Base-by-base conservation (phyloP, 2,113 vertebrate genomes). In the Dissostichus mawsoni region DNA sequence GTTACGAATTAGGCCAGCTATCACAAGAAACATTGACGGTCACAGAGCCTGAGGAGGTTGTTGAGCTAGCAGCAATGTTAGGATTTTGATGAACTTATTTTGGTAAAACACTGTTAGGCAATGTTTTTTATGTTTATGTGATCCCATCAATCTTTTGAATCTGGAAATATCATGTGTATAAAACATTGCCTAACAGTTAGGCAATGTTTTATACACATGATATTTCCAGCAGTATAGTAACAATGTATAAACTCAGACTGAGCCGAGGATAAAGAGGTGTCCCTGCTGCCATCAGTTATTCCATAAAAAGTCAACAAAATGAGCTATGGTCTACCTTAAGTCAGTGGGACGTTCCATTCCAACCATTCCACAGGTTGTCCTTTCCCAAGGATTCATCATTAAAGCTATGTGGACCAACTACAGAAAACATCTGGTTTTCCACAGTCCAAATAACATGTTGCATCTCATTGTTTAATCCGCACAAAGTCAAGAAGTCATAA, bases 391-490 rank as follows among this genome's bases (percentile, higher is more conserved):
- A 81, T 71, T 81, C 51, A 71, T 65, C 79, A 88, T 90, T 83
- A 94, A 91, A 90, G 72, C 68, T 53, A 89, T 41, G 70, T 80
- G 92, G 93, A 94, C 89, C 85, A 76, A 79, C 73, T 51, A 90
- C 84, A 90, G 78, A 88, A 87, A 62, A 80, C 71, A 83, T 84
- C 64, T 75, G 90, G 79, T 90, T 83, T 76, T 88, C 57, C 48
- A 36, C n/a, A 64, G 67, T 47, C 69, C 51, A 45, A 12, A 18
- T 48, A 13, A n/a, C 25, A n/a, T 8, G 7, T 16, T 41, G 1
- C 41, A 41, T 62, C 4, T 52, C 1, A 1, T 58, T 20, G 11
- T 48, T 48, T 45, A 11, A 53, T 62, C 12, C 3, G 5, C 6
- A n/a, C 66, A 55, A 45, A 69, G 18, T 18, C 8, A 18, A 64